Conservation (phyloP, 2,113 vertebrate genomes). For the Oryzias melastigma region DNA sequence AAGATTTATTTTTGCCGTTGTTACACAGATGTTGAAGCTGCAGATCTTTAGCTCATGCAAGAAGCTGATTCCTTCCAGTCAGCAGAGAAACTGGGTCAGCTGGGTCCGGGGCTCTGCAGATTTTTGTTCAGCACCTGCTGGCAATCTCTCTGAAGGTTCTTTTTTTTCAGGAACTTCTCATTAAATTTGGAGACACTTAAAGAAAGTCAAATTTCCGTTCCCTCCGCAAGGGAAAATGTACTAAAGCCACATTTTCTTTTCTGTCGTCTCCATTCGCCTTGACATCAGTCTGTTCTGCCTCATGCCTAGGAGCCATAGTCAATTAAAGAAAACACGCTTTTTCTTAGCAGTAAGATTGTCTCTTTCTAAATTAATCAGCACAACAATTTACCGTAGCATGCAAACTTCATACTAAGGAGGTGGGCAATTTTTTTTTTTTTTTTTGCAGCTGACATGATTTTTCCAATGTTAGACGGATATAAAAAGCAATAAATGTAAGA, state of each 20-base stretch:
- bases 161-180: conserved; percentile 45
- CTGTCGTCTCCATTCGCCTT: conserved; percentile 11
- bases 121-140: conserved; percentile 50
- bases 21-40: conserved; percentile 68
- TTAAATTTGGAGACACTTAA: conserved; percentile 55
- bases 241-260: conserved; percentile 34
- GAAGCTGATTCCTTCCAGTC: conserved; percentile 73
- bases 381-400: background rate
- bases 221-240: conserved; percentile 28
- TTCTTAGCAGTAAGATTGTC: conserved; percentile 29
- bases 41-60: conserved; percentile 30
- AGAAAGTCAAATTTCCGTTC: conserved; percentile 43
- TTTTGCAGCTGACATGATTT: background rate
- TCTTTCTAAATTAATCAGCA: conserved; percentile 25
- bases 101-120: conserved; percentile 1
- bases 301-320: too few species aligned
- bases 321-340: too few species aligned
- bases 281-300: conserved; percentile 30
- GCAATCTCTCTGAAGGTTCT: conserved; percentile 31
- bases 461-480: conserved; percentile 8
- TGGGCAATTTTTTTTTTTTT: conserved; percentile 10
- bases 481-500: conserved; percentile 25
- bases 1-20: conserved; percentile 11
- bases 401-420: background rate
- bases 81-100: conserved; percentile 52